Evolutionary conservation across 1,140 invertebrate genomes (phyloP).

Genomic region (Capitella teleta): DNA sequence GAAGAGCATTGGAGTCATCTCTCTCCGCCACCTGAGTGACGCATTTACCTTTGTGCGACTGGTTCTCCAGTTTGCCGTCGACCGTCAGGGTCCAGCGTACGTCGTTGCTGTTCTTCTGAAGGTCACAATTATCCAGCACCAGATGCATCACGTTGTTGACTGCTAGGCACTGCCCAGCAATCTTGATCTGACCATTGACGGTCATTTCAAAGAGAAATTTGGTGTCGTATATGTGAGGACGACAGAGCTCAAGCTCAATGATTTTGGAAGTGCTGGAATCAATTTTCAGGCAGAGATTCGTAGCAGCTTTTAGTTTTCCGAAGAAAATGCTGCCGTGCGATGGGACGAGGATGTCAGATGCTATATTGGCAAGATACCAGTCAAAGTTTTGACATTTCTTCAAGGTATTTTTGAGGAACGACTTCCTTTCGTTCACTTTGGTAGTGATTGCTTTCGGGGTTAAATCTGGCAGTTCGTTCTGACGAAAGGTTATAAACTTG

Average conservation of each 20-base stretch:
- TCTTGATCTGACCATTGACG: too few relatives aligned
- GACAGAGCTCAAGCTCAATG: constrained; percentile 7
- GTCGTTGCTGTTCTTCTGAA: too few relatives aligned
- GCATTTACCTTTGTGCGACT: too few relatives aligned
- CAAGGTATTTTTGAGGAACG: background rate
- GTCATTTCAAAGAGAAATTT: constrained; percentile 11
- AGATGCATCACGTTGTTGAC: too few relatives aligned
- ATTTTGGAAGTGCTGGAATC: background rate
- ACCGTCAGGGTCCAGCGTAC: too few relatives aligned
- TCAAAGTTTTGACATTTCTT: constrained; percentile 1
- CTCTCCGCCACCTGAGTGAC: too few relatives aligned
- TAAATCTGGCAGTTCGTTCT: background rate
- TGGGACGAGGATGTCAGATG: constrained; percentile 4
- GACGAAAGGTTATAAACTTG: constrained; percentile 1
- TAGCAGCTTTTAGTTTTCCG: constrained; percentile 7
- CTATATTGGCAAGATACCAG: constrained; percentile 10
- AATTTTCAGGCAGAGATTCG: constrained; percentile 2
- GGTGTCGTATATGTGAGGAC: constrained; percentile 12
- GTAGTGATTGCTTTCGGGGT: background rate
- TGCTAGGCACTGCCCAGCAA: too few relatives aligned
- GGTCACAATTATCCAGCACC: too few relatives aligned
- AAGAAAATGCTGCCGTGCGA: constrained; percentile 1
- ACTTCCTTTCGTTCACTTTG: background rate
- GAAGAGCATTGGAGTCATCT: too few relatives aligned
- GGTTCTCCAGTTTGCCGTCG: too few relatives aligned